phyloP scores from a whole-genome alignment of 2,113 vertebrate species.

The Mirounga angustirostris region DNA sequence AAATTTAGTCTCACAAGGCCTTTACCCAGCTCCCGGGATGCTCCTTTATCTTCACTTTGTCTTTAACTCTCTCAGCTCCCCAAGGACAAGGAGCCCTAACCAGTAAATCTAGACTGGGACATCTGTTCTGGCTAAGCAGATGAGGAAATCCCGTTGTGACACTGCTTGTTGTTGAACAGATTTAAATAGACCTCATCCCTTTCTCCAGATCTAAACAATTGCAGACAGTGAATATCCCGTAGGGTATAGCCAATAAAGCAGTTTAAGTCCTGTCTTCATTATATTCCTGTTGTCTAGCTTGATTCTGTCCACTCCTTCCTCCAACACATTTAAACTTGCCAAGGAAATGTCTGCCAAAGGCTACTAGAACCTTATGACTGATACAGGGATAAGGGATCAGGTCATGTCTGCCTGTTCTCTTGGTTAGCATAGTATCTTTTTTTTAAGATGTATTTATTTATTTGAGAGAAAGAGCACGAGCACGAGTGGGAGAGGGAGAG shows the following conservation, averaged over 20 bases:
- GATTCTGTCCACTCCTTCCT: conserved; percentile 25
- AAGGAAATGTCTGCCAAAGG: conserved; percentile 51
- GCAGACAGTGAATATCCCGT: conserved; percentile 37
- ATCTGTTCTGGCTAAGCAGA: conserved; percentile 72
- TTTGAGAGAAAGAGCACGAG: background rate
- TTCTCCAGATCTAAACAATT: conserved; percentile 63
- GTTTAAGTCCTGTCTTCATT: conserved; percentile 44
- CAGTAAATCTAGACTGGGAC: conserved; percentile 52
- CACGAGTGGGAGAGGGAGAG: background rate
- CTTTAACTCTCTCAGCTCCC: conserved; percentile 62
- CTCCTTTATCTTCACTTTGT: conserved; percentile 59
- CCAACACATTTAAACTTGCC: conserved; percentile 40
- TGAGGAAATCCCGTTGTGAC: conserved; percentile 32
- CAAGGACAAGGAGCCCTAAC: conserved; percentile 46
- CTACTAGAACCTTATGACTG: background rate
- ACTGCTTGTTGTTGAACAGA: conserved; percentile 56
- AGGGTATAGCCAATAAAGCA: conserved; percentile 57
- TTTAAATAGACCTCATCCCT: conserved; percentile 69
- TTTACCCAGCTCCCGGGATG: conserved; percentile 8
- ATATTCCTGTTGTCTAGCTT: conserved; percentile 44
- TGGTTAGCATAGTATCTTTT: background rate
- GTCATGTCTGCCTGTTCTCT: background rate
- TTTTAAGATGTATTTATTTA: background rate
- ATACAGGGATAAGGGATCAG: background rate
- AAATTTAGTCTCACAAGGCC: conserved; percentile 16